A percentile compares a stretch with the other conserved stretches of the same genome.
Conservation (phyloP, 2,113 vertebrate species). For the Cavia porcellus region DNA sequence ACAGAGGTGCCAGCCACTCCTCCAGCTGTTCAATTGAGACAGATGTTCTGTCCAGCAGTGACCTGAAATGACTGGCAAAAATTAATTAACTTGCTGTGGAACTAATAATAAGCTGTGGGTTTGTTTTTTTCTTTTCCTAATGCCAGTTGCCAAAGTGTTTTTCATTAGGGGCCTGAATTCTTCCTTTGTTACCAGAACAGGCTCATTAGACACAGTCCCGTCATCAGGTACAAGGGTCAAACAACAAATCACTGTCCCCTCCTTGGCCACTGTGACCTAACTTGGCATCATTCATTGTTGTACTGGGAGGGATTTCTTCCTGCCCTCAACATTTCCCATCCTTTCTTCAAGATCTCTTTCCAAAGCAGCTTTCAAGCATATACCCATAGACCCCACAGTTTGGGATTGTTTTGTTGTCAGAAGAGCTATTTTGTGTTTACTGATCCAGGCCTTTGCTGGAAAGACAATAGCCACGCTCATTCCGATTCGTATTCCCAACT, state of each 20-base stretch:
- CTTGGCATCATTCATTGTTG: constrained; percentile 67
- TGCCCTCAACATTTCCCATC: not conserved
- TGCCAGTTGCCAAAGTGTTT: constrained; percentile 71
- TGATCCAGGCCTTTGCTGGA: not conserved
- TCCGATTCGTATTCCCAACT: not conserved
- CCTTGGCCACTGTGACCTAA: constrained; percentile 50
- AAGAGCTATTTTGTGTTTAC: not conserved
- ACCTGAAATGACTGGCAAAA: constrained; percentile 78
- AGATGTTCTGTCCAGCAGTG: constrained; percentile 69
- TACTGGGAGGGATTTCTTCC: constrained; percentile 27
- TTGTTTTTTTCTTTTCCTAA: constrained; percentile 80
- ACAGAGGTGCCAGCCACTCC: not conserved
- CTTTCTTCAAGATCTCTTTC: constrained; percentile 65
- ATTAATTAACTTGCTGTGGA: constrained; percentile 74
- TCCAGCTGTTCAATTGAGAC: constrained; percentile 68
- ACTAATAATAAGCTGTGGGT: constrained; percentile 75
- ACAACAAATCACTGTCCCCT: constrained; percentile 77
- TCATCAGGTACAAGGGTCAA: constrained; percentile 57
- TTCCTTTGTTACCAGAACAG: constrained; percentile 80
- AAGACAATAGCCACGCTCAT: not conserved
- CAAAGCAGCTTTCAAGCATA: constrained; percentile 56
- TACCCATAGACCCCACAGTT: not conserved
- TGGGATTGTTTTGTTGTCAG: not conserved
- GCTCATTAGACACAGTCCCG: constrained; percentile 78
- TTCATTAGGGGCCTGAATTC: constrained; percentile 74